Base-by-base conservation (phyloP, 2,113 vertebrate genomes). In the Nesogale talazaci region DNA sequence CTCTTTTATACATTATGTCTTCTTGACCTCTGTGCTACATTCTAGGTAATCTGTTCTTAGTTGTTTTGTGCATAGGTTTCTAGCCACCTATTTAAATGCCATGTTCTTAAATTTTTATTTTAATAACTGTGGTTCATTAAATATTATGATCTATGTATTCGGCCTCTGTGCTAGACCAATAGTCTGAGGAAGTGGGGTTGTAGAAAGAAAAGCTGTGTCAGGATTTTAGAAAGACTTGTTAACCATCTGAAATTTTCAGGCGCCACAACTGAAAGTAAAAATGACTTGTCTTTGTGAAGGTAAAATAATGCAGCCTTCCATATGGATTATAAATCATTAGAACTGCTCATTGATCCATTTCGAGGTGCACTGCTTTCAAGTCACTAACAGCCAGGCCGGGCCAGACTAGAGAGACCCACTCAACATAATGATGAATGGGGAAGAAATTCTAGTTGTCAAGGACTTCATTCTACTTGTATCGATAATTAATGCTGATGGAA, bases 51-150 rank as follows among this genome's bases (percentile, higher is more conserved):
- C 76, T 90, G 36, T 69, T 86, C 77, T n/a, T 36, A 82, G 46
- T 10, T 52, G 77, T 83, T 69, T 70, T 78, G 22, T 91, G 38
- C 59, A 25, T 88, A 83, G 52, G 70, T 91, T 83, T 72, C 42
- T 87, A 10, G 38, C 82, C 25, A 83, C 52, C 6, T 78, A 22
- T 72, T 79, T 34, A 74, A 22, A 56, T 63, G 23, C 19, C 17
- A 19, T 70, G 0, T 4, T 65, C 83, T 36, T 5, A 46, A 15
- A 82, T 67, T 10, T 74, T 38, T 6, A 31, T 75, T 75, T 57
- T 69, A 76, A 34, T 67, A 67, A 79, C 69, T 82, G 27, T 79
- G 12, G 20, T 87, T 79, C 29, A 52, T 52, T 52, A 52, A 52
- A 52, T 52, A 6, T 12, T 52, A 52, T 52, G 46, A 2, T 52